phyloP scores from a whole-genome alignment of 1,140 invertebrate genomes.

The Papilio aristodemus region DNA sequence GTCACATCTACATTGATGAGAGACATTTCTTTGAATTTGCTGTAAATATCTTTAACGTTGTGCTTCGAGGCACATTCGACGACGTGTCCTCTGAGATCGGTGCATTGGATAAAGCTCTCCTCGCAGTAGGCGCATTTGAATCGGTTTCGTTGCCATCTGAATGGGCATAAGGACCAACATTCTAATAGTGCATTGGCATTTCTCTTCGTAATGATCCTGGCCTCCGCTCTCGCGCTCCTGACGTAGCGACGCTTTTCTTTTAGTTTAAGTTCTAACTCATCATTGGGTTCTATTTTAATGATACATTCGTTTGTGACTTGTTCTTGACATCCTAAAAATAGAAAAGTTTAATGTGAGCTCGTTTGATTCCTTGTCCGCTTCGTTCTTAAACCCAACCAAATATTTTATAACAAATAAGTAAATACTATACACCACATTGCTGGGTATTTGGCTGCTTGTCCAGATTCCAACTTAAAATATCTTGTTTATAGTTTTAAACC shows the following conservation, averaged over 20 bases:
- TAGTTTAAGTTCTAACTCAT: constrained; percentile 31
- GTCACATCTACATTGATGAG: constrained; percentile 68
- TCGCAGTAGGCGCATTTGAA: constrained; percentile 73
- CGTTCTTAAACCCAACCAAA: too few species aligned
- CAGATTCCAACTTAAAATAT: too few species aligned
- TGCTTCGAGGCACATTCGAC: constrained; percentile 50
- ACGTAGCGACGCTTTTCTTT: constrained; percentile 52
- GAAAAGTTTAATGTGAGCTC: constrained; percentile 52
- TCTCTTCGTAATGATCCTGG: constrained; percentile 61
- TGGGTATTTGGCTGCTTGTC: too few species aligned
- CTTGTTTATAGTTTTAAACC: too few species aligned
- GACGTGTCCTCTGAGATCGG: constrained; percentile 56
- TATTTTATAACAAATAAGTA: too few species aligned
- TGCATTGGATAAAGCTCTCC: constrained; percentile 58
- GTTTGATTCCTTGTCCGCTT: constrained; percentile 44
- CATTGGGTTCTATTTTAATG: constrained; percentile 42
- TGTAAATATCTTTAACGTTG: constrained; percentile 64
- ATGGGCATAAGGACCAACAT: constrained; percentile 64
- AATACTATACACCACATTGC: too few species aligned
- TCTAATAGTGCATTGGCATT: constrained; percentile 63
- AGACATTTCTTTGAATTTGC: constrained; percentile 71
- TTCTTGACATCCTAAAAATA: constrained; percentile 68
- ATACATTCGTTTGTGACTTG: constrained; percentile 46
- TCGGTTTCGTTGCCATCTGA: constrained; percentile 68
- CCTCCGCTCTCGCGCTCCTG: constrained; percentile 61